Percentiles rank a stretch among this genome's conserved stretches.
phyloP scores from a whole-genome alignment of 2,113 vertebrate species.

The Pseudopipra pipra region DNA sequence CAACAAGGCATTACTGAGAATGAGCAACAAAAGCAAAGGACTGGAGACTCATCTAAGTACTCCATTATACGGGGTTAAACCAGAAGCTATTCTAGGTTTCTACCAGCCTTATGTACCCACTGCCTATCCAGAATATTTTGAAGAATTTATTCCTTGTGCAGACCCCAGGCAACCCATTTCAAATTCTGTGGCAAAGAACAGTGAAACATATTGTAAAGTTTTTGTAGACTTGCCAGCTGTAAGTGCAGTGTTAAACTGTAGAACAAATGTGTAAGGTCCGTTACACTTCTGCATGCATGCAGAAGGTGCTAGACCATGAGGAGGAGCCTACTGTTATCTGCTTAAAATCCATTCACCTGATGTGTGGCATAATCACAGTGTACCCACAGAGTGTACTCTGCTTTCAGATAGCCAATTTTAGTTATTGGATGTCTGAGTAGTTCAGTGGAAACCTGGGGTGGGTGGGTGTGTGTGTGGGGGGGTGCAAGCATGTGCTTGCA shows the following conservation, averaged over 20 bases:
- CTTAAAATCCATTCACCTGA: not conserved
- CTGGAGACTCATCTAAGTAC: not conserved
- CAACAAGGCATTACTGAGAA: not conserved
- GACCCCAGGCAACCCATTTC: not conserved
- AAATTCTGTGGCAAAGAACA: not conserved
- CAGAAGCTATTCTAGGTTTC: not conserved
- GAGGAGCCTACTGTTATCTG: not conserved
- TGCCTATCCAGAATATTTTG: not conserved
- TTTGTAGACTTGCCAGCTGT: not conserved
- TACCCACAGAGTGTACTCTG: not conserved
- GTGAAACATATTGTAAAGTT: not conserved
- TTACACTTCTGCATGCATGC: not conserved
- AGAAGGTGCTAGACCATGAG: not conserved
- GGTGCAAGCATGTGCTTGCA: not conserved
- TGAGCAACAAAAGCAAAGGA: not conserved
- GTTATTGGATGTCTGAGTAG: not conserved
- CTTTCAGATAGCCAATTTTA: not conserved
- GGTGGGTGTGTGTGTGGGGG: not conserved
- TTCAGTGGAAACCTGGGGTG: not conserved
- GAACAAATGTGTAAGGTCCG: not conserved
- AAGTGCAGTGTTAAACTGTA: not conserved
- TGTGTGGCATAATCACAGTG: not conserved
- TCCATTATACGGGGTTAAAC: not conserved
- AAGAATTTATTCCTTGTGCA: not conserved
- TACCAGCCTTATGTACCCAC: not conserved